A percentile compares a stretch with the other conserved stretches of the same genome.
phyloP scores from a whole-genome alignment of 2,113 vertebrate genomes.

The Hydrochoerus hydrochaeris region DNA sequence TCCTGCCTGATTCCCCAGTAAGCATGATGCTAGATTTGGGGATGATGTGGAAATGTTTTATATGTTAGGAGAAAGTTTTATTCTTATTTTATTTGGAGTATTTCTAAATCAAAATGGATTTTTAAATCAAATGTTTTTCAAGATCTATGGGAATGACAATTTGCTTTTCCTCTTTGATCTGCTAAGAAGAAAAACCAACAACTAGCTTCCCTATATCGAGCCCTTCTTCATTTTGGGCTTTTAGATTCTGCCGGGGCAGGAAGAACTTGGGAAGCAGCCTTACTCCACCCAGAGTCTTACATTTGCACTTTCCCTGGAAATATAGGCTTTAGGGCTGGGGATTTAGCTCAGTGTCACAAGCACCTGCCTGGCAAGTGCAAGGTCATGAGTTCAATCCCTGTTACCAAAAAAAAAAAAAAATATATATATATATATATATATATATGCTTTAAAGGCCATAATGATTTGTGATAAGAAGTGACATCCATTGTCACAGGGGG shows the following conservation, averaged over 20 bases:
- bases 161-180: conserved; percentile 32
- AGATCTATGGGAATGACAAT: not conserved
- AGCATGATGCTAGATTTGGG: not conserved
- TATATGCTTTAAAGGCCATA: not conserved
- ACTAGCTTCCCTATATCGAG: not conserved
- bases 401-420: no score
- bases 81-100: not conserved
- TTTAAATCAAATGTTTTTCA: conserved; percentile 42
- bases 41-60: not conserved
- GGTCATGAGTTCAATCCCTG: no score
- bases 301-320: conserved; percentile 44
- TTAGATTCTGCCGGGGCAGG: not conserved
- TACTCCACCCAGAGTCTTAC: not conserved
- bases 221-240: not conserved
- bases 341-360: no score
- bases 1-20: not conserved
- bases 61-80: not conserved
- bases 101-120: conserved; percentile 55
- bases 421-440: not conserved
- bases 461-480: not conserved
- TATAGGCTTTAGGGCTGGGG: not conserved
- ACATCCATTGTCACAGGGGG: not conserved
- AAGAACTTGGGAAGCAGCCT: not conserved
- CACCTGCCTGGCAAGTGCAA: no score
- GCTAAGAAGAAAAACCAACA: conserved; percentile 18